Evolutionary conservation across 2,113 vertebrate genomes (phyloP).

Genomic region (Hemichromis elongatus): DNA sequence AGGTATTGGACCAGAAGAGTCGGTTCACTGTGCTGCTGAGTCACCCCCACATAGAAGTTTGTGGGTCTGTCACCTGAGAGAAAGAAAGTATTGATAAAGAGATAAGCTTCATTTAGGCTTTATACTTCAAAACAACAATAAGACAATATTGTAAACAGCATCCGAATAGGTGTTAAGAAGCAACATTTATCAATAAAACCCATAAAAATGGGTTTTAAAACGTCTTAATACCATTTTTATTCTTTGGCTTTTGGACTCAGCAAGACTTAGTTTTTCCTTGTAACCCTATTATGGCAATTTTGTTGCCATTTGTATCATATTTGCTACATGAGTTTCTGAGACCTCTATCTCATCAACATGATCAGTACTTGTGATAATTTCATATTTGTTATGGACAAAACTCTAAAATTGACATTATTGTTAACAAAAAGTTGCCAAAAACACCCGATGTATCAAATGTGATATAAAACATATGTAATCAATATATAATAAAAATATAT

Average conservation of each 20-base stretch:
- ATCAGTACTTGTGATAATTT: too few species aligned
- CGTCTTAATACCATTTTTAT: neutral
- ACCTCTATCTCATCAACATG: too few species aligned
- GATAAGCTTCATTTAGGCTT: neutral
- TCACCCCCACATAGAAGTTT: constrained; percentile 84
- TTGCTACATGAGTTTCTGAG: too few species aligned
- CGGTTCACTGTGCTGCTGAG: constrained; percentile 48
- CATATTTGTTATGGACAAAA: too few species aligned
- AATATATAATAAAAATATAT: too few species aligned
- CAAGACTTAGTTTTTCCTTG: neutral
- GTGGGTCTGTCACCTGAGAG: constrained; percentile 71
- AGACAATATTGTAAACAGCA: neutral
- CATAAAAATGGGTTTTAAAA: neutral
- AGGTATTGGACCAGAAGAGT: constrained; percentile 77
- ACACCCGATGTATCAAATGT: too few species aligned
- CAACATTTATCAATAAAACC: neutral
- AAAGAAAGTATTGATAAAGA: neutral
- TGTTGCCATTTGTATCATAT: too few species aligned
- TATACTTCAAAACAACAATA: neutral
- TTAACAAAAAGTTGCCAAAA: too few species aligned
- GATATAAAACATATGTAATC: too few species aligned
- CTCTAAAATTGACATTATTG: too few species aligned
- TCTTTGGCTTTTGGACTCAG: neutral
- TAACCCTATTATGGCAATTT: too few species aligned
- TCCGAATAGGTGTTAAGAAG: neutral